Evolutionary conservation across 1,140 invertebrate species (phyloP).

Genomic region (Brachionus rubens): DNA sequence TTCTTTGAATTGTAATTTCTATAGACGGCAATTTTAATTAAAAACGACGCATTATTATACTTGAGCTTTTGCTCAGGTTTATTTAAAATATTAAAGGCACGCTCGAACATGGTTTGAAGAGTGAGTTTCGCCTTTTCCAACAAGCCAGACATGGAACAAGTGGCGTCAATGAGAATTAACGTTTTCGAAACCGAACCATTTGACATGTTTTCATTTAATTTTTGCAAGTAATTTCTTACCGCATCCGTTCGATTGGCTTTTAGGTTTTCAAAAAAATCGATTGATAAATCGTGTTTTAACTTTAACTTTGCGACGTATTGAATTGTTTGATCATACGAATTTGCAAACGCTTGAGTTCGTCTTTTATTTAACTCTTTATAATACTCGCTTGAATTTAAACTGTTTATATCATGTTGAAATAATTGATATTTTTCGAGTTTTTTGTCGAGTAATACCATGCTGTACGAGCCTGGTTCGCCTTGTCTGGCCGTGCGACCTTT

Average conservation of each 20-base stretch:
- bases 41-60: background rate
- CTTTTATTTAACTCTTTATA: background rate
- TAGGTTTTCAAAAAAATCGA: background rate
- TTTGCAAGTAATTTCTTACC: background rate
- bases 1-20: background rate
- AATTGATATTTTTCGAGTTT: background rate
- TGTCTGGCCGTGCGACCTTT: background rate
- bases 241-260: background rate
- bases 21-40: background rate
- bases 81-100: background rate
- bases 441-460: background rate
- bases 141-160: background rate
- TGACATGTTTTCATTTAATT: background rate
- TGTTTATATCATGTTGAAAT: background rate
- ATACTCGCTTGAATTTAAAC: background rate
- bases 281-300: background rate
- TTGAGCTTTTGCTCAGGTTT: background rate
- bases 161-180: background rate
- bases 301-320: background rate
- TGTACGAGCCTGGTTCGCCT: background rate
- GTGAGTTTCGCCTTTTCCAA: background rate
- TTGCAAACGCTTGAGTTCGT: background rate
- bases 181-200: background rate
- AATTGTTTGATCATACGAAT: background rate
- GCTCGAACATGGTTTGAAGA: background rate